Evolutionary conservation across 1,140 invertebrate genomes (phyloP), one percentile per base, ranked within the genome.

Genomic region (Nasonia vitripennis): DNA sequence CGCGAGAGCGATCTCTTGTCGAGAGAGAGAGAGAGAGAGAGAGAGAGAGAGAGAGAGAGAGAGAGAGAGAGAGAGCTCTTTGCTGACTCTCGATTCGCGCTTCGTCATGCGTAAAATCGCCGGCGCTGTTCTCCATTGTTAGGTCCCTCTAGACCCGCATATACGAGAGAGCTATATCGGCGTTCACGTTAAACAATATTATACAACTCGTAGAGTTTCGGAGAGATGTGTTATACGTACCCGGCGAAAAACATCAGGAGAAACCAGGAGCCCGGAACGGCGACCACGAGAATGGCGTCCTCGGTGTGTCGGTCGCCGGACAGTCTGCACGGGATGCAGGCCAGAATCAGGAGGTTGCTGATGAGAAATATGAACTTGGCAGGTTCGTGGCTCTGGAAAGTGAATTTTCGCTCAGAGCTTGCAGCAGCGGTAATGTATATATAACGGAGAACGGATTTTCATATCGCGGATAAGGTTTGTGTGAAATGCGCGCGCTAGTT

Each of bases 161-260:
- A 45, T 45, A 9, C 41, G 41, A 1, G 37, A 5, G 10, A 45
- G 41, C 41, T 41, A 27, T 37, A 37, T 37, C 34, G 34, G 34
- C 5, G 34, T 37, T 37, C 34, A 0, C 34, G 34, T 37, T 37
- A 5, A 37, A 6, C 34, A 37, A 37, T 37, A 37, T 37, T 37
- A 37, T 37, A 37, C 27, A 1, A 37, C 3, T 37, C 2, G 34
- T 45, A 10, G 1, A 45, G 41, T 45, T 37, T 37, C 34, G 5
- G 34, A 5, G 34, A 37, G 34, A 37, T 37, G 5, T 37, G 5
- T 37, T 4, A 7, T 45, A 86, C 92, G 94, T 94, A 99, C 98
- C 98, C 98, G 55, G 98, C 98, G 94, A 99, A 99, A 92, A 99
- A 99, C 96, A 99, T 98, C 1, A 99, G 95, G 80, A 99, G 96